Base-by-base conservation (phyloP, 2,888 invertebrate species). In the Tipula confusa region DNA sequence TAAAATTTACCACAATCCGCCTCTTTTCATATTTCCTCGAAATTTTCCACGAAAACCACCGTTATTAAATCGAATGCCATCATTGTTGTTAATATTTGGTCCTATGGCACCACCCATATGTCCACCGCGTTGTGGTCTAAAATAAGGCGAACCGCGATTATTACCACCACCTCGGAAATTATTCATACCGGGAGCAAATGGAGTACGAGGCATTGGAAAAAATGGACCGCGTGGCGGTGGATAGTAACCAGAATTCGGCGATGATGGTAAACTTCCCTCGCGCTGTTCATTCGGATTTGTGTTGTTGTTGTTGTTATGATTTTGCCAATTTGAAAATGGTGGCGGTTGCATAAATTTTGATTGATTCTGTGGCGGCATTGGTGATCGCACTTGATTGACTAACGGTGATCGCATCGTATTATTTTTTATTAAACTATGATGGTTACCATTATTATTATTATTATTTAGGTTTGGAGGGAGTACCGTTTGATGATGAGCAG, bases 11-110 rank as follows among this genome's bases (percentile, higher is more conserved):
- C 82, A 82, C 82, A 33, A 33, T 82, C 82, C 82, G 33, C 82
- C 82, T 33, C 82, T 31, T 82, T 82, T 29, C 36, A 82, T 82
- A 28, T 79, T 82, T 6, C 89, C 89, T 85, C 89, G 88, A 87
- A 88, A 89, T 85, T 87, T 88, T 83, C 87, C 88, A 82, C 88
- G 88, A 84, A 36, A 82, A 4, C 82, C 82, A 15, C 80, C 29
- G n/a, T 31, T 31, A 29, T 80, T 31, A 29, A 80, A 29, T 29
- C 80, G 80, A 13, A 31, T 29, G 7, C 29, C 29, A n/a, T 29
- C 31, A 80, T 80, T 80, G 15, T 79, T 79, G 9, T 79, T 79
- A 79, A 28, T 79, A 80, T 80, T 84, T 33, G 29, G 33, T 24
- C 83, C 83, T 11, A 28, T n/a, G 11, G 18, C 18, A 33, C n/a